A percentile compares a stretch with the other conserved stretches of the same genome.
These are phyloP conservation scores for Microctenopoma lineatum DNA, from an alignment of 2,797 vertebrate species.

Conservation along the genomic window DNA sequence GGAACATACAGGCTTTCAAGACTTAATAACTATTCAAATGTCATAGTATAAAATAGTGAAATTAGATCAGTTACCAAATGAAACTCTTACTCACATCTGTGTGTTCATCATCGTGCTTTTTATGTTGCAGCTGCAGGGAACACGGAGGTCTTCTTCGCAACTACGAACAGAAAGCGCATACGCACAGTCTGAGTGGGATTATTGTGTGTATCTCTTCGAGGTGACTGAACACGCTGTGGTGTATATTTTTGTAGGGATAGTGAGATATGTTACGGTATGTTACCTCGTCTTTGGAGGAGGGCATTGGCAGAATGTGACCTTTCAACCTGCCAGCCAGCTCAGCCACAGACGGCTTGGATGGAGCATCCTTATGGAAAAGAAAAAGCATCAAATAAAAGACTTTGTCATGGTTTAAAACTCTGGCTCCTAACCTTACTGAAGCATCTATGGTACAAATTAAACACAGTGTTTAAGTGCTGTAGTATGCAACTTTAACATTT, in stretches of 20 bases:
- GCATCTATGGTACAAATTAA: too few species aligned
- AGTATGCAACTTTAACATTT: too few species aligned
- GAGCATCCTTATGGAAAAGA: constrained; percentile 73
- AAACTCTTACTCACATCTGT: constrained; percentile 59
- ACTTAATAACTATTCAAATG: not conserved
- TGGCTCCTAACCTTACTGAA: too few species aligned
- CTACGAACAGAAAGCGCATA: constrained; percentile 45
- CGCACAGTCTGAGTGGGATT: not conserved
- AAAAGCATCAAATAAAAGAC: not conserved
- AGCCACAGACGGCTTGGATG: constrained; percentile 88
- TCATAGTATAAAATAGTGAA: not conserved
- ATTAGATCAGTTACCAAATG: not conserved
- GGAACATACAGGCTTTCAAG: not conserved
- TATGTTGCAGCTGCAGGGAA: constrained; percentile 67
- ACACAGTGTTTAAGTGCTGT: too few species aligned
- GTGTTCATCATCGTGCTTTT: constrained; percentile 55
- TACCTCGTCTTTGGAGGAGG: constrained; percentile 85
- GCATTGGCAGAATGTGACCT: constrained; percentile 82
- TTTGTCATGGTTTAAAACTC: not conserved
- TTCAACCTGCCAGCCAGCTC: constrained; percentile 91
- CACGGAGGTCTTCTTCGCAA: constrained; percentile 63
- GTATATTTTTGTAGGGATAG: not conserved
- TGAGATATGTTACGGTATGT: not conserved
- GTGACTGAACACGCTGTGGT: not conserved
- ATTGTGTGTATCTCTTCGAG: not conserved